These are phyloP conservation scores for Bombus sylvicola DNA, from an alignment of 1,140 invertebrate genomes.

Conservation along the genomic window DNA sequence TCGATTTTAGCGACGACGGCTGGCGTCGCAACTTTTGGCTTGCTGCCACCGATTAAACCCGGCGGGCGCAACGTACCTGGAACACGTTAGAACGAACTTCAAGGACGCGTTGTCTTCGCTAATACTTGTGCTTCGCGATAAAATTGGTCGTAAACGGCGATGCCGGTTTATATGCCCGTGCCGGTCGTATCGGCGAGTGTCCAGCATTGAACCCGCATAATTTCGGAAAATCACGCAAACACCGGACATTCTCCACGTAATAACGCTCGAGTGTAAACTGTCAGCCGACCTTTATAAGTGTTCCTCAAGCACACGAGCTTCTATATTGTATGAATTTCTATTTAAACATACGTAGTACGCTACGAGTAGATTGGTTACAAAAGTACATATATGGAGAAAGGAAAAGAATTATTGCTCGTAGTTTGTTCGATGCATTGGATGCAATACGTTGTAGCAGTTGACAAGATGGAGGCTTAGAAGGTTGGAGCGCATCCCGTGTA, in stretches of 20 bases:
- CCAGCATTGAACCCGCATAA: conserved; percentile 33
- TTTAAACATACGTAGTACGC: not conserved
- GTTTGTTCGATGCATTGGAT: not conserved
- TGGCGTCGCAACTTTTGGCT: conserved; percentile 98
- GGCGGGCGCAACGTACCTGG: conserved; percentile 95
- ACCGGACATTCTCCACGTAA: not conserved
- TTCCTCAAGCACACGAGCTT: not conserved
- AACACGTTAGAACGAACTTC: conserved; percentile 75
- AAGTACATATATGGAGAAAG: not conserved
- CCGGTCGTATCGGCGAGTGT: not conserved
- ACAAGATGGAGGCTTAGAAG: conserved; percentile 1
- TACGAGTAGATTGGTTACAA: too few relatives aligned
- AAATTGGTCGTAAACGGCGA: conserved; percentile 58
- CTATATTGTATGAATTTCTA: not conserved
- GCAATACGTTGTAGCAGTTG: not conserved
- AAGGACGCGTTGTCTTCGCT: conserved; percentile 55
- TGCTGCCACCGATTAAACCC: conserved; percentile 98
- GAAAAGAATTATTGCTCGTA: not conserved
- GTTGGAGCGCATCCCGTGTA: not conserved
- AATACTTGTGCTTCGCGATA: conserved; percentile 43
- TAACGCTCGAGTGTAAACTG: not conserved
- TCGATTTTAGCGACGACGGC: conserved; percentile 97
- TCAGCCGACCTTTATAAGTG: not conserved
- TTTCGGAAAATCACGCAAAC: conserved; percentile 62
- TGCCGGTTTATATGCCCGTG: conserved; percentile 42